Conservation (phyloP, 1,140 invertebrate species). For the Chironomus striatipennis region DNA sequence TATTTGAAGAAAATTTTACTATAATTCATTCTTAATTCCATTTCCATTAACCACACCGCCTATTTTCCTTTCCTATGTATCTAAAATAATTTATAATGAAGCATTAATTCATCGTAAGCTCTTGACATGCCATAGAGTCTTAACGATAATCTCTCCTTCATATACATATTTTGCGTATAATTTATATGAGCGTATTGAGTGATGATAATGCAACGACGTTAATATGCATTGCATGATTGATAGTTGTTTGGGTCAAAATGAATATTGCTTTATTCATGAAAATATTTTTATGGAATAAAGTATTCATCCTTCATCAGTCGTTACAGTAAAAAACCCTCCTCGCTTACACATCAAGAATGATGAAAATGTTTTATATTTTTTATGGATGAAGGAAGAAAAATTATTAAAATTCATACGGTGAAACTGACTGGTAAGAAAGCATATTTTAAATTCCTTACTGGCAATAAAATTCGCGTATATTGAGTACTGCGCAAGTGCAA, state of each 20-base stretch:
- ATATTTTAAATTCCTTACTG: not conserved
- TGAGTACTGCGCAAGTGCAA: not conserved
- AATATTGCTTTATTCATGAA: not conserved
- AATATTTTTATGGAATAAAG: conserved; percentile 9
- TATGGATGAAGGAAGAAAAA: not conserved
- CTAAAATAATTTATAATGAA: not conserved
- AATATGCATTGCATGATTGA: conserved; percentile 8
- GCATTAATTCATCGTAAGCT: conserved; percentile 9
- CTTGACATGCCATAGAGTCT: not conserved
- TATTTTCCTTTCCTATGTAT: not conserved
- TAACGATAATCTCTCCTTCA: not conserved
- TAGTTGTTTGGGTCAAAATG: conserved; percentile 12
- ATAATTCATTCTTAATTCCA: too few species aligned
- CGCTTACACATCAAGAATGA: not conserved
- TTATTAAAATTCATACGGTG: conserved; percentile 1
- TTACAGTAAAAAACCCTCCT: not conserved
- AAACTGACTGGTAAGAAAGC: not conserved
- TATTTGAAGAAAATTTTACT: too few species aligned
- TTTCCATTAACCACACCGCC: not conserved
- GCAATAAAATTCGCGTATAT: not conserved
- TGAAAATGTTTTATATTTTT: conserved; percentile 1
- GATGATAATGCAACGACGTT: conserved; percentile 5
- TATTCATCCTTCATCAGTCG: not conserved
- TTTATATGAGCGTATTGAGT: not conserved
- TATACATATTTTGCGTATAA: not conserved